Evolutionary conservation across 1,140 invertebrate genomes (phyloP).

Genomic region (Drosophila jambulina): DNA sequence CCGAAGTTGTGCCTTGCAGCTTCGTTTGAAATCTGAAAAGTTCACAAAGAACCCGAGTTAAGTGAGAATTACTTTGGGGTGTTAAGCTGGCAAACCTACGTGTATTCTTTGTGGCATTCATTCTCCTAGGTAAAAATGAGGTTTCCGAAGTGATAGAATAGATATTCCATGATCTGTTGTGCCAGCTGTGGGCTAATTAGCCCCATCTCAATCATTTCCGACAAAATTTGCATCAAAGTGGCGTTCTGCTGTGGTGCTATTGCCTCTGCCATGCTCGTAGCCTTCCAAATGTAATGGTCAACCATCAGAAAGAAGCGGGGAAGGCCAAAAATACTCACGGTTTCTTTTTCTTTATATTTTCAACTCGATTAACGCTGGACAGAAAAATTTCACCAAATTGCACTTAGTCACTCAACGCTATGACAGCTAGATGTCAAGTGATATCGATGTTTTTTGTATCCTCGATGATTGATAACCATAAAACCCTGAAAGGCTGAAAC

Average conservation of each 20-base stretch:
- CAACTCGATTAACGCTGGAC: too few species aligned
- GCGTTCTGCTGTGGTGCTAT: too few species aligned
- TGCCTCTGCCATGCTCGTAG: background rate
- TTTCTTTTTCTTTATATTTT: background rate
- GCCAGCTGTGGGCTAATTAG: background rate
- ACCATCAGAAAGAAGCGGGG: background rate
- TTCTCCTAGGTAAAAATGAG: background rate
- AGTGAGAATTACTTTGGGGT: background rate
- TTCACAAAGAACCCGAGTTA: too few species aligned
- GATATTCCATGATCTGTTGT: background rate
- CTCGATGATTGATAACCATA: too few species aligned
- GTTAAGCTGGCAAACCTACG: background rate
- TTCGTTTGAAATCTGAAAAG: background rate
- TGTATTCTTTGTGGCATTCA: background rate
- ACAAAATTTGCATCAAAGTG: background rate
- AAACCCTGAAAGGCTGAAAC: too few species aligned
- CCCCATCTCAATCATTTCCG: background rate
- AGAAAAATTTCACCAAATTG: too few species aligned
- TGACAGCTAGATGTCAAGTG: too few species aligned
- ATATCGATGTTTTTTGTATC: too few species aligned
- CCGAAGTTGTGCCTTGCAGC: too few species aligned
- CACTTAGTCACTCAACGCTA: too few species aligned
- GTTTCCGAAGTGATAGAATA: background rate
- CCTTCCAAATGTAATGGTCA: background rate
- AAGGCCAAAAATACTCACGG: background rate